Conservation (phyloP, 2,888 invertebrate species). For the Sturmia bella region DNA sequence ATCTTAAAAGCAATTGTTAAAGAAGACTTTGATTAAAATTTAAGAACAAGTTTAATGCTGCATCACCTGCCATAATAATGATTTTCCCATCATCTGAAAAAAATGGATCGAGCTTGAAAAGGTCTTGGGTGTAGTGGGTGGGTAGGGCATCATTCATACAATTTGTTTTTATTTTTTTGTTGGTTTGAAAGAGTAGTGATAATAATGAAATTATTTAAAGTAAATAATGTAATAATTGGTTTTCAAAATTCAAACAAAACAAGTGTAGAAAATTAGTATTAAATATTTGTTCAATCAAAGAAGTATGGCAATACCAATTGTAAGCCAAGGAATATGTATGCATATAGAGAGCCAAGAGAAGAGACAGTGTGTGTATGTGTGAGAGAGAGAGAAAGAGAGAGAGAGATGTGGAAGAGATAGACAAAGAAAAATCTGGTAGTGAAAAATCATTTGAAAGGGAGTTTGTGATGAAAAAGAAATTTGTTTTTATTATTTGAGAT, state of each 20-base stretch:
- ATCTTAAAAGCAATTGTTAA: conserved; percentile 41
- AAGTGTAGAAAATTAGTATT: conserved; percentile 7
- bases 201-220: conserved; percentile 57
- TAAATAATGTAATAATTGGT: conserved; percentile 45
- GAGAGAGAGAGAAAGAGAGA: conserved; percentile 42
- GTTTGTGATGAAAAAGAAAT: not conserved
- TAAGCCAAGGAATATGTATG: conserved; percentile 4
- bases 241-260: conserved; percentile 13
- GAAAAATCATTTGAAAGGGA: conserved; percentile 28
- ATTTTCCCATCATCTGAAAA: conserved; percentile 83
- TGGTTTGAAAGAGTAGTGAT: conserved; percentile 50
- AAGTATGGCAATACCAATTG: not conserved
- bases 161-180: conserved; percentile 33
- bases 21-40: conserved; percentile 45
- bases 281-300: too few species aligned
- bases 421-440: conserved; percentile 49
- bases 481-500: conserved; percentile 25
- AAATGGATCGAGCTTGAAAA: conserved; percentile 81
- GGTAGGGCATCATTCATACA: conserved; percentile 53
- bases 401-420: conserved; percentile 65
- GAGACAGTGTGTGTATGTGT: conserved; percentile 15
- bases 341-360: conserved; percentile 1
- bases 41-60: conserved; percentile 70
- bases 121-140: conserved; percentile 74
- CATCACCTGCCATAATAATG: conserved; percentile 83